Evolutionary conservation across 2,797 vertebrate genomes (phyloP).

Genomic region (Malacoctenus gilli): DNA sequence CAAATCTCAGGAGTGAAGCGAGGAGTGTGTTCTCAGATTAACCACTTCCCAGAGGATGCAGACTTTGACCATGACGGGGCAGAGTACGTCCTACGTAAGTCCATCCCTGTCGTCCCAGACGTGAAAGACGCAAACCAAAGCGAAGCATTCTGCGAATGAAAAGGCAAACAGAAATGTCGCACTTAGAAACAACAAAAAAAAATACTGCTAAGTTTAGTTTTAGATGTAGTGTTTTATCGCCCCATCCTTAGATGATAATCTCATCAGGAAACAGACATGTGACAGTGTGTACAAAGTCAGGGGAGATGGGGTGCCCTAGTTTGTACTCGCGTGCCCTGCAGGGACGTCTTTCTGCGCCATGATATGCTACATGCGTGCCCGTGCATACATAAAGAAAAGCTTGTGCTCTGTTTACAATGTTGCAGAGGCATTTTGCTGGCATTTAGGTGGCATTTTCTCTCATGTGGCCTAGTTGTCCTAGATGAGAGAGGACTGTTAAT

Average conservation of each 20-base stretch:
- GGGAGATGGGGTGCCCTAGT: constrained; percentile 62
- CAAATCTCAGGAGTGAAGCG: constrained; percentile 86
- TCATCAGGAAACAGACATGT: constrained; percentile 51
- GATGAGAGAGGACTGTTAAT: constrained; percentile 67
- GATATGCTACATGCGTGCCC: constrained; percentile 59
- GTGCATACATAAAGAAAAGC: constrained; percentile 61
- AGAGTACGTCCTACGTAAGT: constrained; percentile 93
- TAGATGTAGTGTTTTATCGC: constrained; percentile 11
- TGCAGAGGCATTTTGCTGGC: constrained; percentile 80
- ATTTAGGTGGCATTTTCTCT: constrained; percentile 83
- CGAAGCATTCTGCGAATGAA: neutral
- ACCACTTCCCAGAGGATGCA: constrained; percentile 95
- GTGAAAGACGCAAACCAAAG: constrained; percentile 1
- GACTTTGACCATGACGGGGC: constrained; percentile 96
- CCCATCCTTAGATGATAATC: constrained; percentile 33
- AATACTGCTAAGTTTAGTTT: constrained; percentile 1
- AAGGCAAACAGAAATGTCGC: neutral
- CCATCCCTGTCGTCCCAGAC: constrained; percentile 6
- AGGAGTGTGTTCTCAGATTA: constrained; percentile 93
- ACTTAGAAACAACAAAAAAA: neutral
- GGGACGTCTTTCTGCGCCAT: constrained; percentile 53
- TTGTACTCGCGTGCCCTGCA: constrained; percentile 61
- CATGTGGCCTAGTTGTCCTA: constrained; percentile 77
- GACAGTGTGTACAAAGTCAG: constrained; percentile 46
- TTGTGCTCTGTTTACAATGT: constrained; percentile 70